Percentiles rank a stretch among this genome's conserved stretches.
phyloP scores from a whole-genome alignment of 2,888 invertebrate genomes.

The Isoperla grammatica region DNA sequence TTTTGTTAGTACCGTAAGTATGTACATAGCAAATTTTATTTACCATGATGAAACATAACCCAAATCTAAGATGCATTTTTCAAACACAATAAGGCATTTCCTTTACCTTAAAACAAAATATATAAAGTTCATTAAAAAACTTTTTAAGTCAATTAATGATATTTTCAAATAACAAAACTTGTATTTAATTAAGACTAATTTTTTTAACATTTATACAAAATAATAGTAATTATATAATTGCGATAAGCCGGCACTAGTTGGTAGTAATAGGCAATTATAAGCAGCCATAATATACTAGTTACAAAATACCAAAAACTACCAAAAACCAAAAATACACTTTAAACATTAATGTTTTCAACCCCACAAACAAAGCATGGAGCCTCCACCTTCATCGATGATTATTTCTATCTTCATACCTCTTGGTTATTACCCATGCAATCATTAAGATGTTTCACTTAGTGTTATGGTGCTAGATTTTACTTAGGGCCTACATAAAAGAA shows the following conservation, averaged over 20 bases:
- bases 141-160: slow-evolving; percentile 11
- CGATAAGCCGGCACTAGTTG: slow-evolving; percentile 4
- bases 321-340: not conserved
- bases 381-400: too few species aligned
- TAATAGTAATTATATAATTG: slow-evolving; percentile 3
- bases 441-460: too few species aligned
- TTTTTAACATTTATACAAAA: slow-evolving; percentile 6
- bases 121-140: slow-evolving; percentile 10
- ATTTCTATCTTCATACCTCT: too few species aligned
- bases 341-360: too few species aligned
- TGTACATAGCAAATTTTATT: slow-evolving; percentile 25
- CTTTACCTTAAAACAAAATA: not conserved
- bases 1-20: slow-evolving; percentile 17
- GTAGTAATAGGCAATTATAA: not conserved
- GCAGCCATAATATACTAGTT: not conserved
- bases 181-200: slow-evolving; percentile 3
- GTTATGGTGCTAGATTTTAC: too few species aligned
- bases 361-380: too few species aligned
- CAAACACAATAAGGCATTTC: slow-evolving; percentile 7
- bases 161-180: slow-evolving; percentile 14
- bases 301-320: slow-evolving; percentile 3
- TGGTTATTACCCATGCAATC: too few species aligned
- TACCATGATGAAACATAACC: slow-evolving; percentile 19
- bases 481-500: too few species aligned
- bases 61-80: slow-evolving; percentile 2